These are phyloP conservation scores for Cyrtodaria siliqua DNA, from an alignment of 2,888 invertebrate species.

Conservation along the genomic window DNA sequence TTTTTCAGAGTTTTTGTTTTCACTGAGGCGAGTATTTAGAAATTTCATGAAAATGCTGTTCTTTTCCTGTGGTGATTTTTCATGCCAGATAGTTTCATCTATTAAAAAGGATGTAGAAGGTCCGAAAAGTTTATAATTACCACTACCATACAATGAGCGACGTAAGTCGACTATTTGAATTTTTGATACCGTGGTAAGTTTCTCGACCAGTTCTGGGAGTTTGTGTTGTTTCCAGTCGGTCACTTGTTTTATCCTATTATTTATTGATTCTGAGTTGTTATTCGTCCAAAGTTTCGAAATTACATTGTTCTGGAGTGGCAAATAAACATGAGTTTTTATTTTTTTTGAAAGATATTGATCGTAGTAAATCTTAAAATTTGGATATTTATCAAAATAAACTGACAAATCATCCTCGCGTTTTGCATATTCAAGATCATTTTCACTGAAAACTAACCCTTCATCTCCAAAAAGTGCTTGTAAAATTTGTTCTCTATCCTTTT, in stretches of 20 bases:
- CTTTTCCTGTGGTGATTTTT: not conserved
- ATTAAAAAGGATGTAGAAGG: not conserved
- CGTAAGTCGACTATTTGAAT: constrained; percentile 38
- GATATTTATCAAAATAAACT: constrained; percentile 1
- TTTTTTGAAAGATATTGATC: not conserved
- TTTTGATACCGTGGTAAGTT: constrained; percentile 15
- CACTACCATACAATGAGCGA: constrained; percentile 43
- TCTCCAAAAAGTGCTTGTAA: not conserved
- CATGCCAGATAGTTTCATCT: not conserved
- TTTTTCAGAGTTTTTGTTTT: not conserved
- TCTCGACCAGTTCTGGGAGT: constrained; percentile 34
- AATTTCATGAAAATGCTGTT: not conserved
- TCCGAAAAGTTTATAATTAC: constrained; percentile 30
- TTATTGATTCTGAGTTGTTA: constrained; percentile 58
- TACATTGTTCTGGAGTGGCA: not conserved
- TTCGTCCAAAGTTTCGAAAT: constrained; percentile 49
- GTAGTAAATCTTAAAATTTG: not conserved
- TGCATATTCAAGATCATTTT: not conserved
- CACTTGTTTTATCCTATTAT: constrained; percentile 43
- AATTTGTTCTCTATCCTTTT: not conserved
- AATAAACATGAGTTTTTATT: not conserved
- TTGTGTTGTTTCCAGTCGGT: constrained; percentile 42
- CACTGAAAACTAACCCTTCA: not conserved
- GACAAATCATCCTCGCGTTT: not conserved
- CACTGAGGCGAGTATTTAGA: not conserved